Percentiles rank a stretch among this genome's conserved stretches.
Evolutionary conservation across 1,140 invertebrate species (phyloP).

Genomic region (Drosophila sp.): DNA sequence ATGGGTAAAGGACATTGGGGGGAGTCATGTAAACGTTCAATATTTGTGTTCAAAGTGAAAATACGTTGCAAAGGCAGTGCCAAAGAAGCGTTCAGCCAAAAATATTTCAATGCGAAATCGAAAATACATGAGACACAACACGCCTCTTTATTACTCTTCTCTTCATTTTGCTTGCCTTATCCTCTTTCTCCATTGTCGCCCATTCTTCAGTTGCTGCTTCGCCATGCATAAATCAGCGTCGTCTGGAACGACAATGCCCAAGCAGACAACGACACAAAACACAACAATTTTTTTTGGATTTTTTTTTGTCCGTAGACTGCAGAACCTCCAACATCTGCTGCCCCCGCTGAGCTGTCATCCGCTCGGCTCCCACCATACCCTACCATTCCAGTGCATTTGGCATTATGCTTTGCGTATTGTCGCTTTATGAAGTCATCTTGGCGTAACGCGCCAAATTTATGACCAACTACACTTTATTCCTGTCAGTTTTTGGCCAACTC

Average conservation of each 20-base stretch:
- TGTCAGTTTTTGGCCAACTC: conserved; percentile 74
- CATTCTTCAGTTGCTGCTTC: conserved; percentile 28
- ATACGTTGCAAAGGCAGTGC: conserved; percentile 40
- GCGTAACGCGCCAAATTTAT: conserved; percentile 82
- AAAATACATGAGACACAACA: conserved; percentile 51
- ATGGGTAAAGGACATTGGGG: not conserved
- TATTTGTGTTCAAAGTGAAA: conserved; percentile 78
- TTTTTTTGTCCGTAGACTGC: conserved; percentile 23
- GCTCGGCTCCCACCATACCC: not conserved
- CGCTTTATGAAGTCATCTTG: conserved; percentile 83
- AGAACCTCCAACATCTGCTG: conserved; percentile 21
- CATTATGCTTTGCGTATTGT: conserved; percentile 82
- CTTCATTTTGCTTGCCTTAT: too few relatives aligned
- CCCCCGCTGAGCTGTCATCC: not conserved
- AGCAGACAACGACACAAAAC: conserved; percentile 71
- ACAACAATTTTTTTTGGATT: conserved; percentile 68
- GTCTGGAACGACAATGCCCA: conserved; percentile 75
- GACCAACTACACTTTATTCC: conserved; percentile 81
- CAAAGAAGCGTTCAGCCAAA: conserved; percentile 74
- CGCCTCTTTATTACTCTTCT: conserved; percentile 21
- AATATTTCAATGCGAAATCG: conserved; percentile 79
- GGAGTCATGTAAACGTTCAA: conserved; percentile 73
- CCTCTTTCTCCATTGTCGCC: conserved; percentile 8
- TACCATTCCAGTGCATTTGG: conserved; percentile 59
- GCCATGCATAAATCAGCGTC: conserved; percentile 74